Percentiles rank a stretch among this genome's conserved stretches.
phyloP scores from a whole-genome alignment of 2,113 vertebrate genomes.

The Sceloporus tristichus region DNA sequence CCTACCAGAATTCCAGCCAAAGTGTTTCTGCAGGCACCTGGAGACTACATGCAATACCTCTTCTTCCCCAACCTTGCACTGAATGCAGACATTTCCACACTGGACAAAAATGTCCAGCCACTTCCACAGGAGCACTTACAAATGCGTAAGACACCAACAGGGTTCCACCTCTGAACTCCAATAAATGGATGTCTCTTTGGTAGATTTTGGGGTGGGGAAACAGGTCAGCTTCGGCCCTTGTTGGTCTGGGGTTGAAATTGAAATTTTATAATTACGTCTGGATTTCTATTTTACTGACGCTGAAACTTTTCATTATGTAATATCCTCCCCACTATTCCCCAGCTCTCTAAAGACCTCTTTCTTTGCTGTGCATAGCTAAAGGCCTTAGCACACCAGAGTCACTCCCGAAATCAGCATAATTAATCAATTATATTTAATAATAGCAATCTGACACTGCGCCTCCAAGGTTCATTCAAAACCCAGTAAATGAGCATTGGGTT shows the following conservation, averaged over 20 bases:
- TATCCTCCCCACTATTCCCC: background rate
- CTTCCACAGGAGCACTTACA: no score
- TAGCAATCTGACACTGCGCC: constrained; percentile 54
- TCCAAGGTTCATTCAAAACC: background rate
- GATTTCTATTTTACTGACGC: constrained; percentile 3
- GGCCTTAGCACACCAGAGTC: constrained; percentile 30
- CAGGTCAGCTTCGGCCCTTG: background rate
- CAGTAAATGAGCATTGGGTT: background rate
- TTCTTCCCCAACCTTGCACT: no score
- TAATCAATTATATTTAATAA: constrained; percentile 50
- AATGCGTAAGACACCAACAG: no score
- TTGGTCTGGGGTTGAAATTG: background rate
- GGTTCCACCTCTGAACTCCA: background rate
- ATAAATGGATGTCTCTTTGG: background rate
- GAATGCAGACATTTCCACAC: no score
- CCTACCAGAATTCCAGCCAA: no score
- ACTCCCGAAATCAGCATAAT: constrained; percentile 39
- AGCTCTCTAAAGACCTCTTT: constrained; percentile 8
- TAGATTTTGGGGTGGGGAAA: background rate
- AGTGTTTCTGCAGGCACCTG: no score
- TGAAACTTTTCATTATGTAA: background rate
- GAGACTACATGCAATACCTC: no score
- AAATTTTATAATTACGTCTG: background rate
- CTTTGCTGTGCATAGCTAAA: constrained; percentile 22
- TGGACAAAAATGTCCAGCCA: no score